Evolutionary conservation across 37 sponge, comb jelly and placozoan genomes (phyloP), one percentile per base, ranked within the genome.

Genomic region (Cladorhizidae sp.): DNA sequence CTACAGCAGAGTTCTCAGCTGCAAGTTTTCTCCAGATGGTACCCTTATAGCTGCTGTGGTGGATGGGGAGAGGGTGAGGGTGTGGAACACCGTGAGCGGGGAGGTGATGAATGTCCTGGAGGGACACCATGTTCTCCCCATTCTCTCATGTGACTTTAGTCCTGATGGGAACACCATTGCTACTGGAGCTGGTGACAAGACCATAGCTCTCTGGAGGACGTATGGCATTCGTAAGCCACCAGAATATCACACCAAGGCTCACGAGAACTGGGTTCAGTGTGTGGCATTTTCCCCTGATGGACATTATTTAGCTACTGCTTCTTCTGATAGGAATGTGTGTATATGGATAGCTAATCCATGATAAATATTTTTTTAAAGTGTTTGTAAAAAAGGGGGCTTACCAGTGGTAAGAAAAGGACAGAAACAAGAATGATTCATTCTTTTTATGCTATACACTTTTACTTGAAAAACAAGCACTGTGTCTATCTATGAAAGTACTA

Each of bases 21-120:
- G 91, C 59, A 84, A 87, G 40, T 94, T 90, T 61, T 90, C 88
- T 14, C 88, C 84, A 1, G 91, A 94, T 81, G 91, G 94, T 0
- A 83, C 87, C 11, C 58, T 94, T 22, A 84, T 94, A 23, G 94
- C 91, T 7, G 87, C 82, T 22, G 57, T 90, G 42, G 84, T 90
- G 35, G 91, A 90, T 14, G 82, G 84, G 20, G 88, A 84, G 73
- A 86, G 83, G 57, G 91, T 94, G 18, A 72, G 91, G 1, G 69
- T 94, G 6, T 94, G 94, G 94, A 94, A 78, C 57, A 49, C 77
- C 9, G 36, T 78, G 23, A 59, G 52, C 0, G 73, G 79, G 3
- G 81, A 80, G 31, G 82, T 87, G 5, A 75, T 90, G 57, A 89
- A 74, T 37, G 79, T 85, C 1, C 71, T 94, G 3, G 84, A 87